Conservation (phyloP, 2,113 vertebrate species). For the Rana temporaria region DNA sequence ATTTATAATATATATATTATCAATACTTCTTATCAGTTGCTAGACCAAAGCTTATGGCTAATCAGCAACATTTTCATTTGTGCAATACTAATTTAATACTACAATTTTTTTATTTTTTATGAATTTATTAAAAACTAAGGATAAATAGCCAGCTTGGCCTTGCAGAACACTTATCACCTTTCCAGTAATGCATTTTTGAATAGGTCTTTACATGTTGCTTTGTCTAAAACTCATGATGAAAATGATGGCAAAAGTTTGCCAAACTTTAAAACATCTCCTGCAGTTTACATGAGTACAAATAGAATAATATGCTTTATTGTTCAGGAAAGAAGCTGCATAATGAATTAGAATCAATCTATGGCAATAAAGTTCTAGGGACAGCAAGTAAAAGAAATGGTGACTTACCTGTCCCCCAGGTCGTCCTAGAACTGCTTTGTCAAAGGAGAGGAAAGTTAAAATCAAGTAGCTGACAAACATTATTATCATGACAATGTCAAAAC, state of each 20-base stretch:
- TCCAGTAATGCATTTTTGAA: too few species aligned
- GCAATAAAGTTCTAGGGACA: slow-evolving; percentile 43
- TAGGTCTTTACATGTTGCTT: too few species aligned
- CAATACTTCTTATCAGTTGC: too few species aligned
- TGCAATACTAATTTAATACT: background rate
- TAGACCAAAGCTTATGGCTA: too few species aligned
- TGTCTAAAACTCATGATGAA: too few species aligned
- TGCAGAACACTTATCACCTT: too few species aligned
- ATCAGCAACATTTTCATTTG: background rate
- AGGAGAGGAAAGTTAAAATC: slow-evolving; percentile 80
- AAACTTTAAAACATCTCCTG: background rate
- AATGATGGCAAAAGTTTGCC: background rate
- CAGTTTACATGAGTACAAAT: background rate
- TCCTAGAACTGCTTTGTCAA: slow-evolving; percentile 80
- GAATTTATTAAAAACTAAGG: too few species aligned
- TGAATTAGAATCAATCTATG: background rate
- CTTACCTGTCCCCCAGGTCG: slow-evolving; percentile 89
- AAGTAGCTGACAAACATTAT: slow-evolving; percentile 82
- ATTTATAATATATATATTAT: too few species aligned
- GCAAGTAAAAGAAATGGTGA: slow-evolving; percentile 67
- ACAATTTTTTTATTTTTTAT: too few species aligned
- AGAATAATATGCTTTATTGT: background rate
- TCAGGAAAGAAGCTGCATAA: background rate
- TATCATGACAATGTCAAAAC: slow-evolving; percentile 71
- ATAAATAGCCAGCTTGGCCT: too few species aligned